phyloP scores from a whole-genome alignment of 2,888 invertebrate species.

The Sesia bembeciformis region DNA sequence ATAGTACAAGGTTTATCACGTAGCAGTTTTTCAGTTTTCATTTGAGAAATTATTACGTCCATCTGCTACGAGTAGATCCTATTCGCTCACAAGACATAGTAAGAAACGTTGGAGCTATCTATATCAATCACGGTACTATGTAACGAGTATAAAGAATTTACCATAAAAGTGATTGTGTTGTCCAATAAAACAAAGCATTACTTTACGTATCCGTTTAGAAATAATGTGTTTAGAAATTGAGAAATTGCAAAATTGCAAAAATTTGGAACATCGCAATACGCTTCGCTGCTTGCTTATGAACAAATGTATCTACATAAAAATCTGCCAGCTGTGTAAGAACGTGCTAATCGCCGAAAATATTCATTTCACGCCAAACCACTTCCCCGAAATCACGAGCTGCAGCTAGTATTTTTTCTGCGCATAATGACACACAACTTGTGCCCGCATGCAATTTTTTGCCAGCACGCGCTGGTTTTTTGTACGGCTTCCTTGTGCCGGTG shows the following conservation, averaged over 20 bases:
- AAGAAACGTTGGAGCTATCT: too few species aligned
- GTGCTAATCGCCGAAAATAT: slow-evolving; percentile 34
- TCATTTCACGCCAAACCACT: slow-evolving; percentile 37
- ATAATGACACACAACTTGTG: slow-evolving; percentile 59
- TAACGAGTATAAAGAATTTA: too few species aligned
- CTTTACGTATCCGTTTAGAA: neutral
- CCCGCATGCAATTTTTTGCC: slow-evolving; percentile 66
- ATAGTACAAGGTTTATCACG: too few species aligned
- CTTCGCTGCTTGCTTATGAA: too few species aligned
- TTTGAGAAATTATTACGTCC: too few species aligned
- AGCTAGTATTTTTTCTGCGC: slow-evolving; percentile 34
- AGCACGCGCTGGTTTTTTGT: slow-evolving; percentile 66
- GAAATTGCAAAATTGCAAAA: neutral
- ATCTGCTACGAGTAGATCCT: too few species aligned
- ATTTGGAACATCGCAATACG: too few species aligned
- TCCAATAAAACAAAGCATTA: too few species aligned
- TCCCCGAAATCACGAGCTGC: slow-evolving; percentile 47
- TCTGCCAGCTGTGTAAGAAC: slow-evolving; percentile 25
- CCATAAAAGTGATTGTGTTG: too few species aligned
- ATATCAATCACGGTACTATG: too few species aligned
- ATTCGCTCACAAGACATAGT: too few species aligned
- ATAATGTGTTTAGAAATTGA: neutral
- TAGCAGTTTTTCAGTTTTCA: too few species aligned
- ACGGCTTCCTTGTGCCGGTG: slow-evolving; percentile 54
- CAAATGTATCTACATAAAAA: neutral